Percentiles rank a stretch among this genome's conserved stretches.
These are phyloP conservation scores for Brachionus manjavacas DNA, from an alignment of 1,140 invertebrate species.

Conservation along the genomic window DNA sequence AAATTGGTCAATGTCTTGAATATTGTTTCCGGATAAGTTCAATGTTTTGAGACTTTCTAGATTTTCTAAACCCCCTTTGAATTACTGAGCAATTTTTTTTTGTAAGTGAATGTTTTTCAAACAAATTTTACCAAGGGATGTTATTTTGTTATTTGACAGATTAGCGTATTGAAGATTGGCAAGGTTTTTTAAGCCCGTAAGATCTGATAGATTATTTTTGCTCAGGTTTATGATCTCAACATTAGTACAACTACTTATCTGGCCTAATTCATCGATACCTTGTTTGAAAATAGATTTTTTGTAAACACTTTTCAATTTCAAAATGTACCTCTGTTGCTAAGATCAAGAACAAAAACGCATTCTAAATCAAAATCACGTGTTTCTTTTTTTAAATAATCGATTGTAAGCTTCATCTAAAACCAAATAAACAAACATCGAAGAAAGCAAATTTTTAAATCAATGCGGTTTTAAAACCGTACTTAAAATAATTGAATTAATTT, in stretches of 20 bases:
- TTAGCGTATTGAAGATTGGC: not conserved
- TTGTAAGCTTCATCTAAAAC: conserved; percentile 15
- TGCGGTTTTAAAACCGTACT: not conserved
- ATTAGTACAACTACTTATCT: conserved; percentile 3
- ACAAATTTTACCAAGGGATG: not conserved
- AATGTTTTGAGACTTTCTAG: conserved; percentile 16
- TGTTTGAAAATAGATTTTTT: not conserved
- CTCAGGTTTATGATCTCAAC: conserved; percentile 16
- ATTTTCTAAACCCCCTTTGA: not conserved
- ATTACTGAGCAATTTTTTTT: not conserved
- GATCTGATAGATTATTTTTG: not conserved
- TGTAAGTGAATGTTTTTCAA: not conserved
- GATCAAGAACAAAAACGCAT: conserved; percentile 37
- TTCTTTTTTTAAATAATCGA: conserved; percentile 12
- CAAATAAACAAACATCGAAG: not conserved
- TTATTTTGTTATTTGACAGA: not conserved
- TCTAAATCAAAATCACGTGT: conserved; percentile 27
- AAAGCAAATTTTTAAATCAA: not conserved
- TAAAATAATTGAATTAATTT: no score
- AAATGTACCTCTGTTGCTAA: conserved; percentile 23
- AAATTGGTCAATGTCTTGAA: not conserved
- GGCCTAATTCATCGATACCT: not conserved
- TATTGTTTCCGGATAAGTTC: conserved; percentile 20
- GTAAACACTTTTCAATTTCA: not conserved
- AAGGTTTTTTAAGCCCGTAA: not conserved